Base-by-base conservation (phyloP, 1,140 invertebrate species). In the Ceratina japonica region DNA sequence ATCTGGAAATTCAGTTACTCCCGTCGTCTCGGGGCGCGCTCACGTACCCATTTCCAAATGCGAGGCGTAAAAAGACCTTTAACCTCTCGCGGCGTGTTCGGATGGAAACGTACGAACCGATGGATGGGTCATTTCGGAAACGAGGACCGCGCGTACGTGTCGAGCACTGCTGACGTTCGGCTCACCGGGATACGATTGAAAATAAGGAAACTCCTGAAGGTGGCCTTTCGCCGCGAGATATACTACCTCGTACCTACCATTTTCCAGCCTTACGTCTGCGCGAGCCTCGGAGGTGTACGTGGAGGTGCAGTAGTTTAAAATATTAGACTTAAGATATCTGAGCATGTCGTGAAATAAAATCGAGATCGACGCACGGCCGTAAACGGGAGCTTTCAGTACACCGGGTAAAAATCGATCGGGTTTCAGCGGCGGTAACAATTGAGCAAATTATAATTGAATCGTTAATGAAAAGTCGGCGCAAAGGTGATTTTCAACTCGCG, bases 121-220 rank as follows among this genome's bases (percentile, higher is more conserved):
- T 52, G 20, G 49, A 79, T 74, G 52, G 75, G 52, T 64, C 58
- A 74, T 75, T 77, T 75, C 18, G 65, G n/a, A 79, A 85, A 85
- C 51, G 75, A 79, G 69, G 15, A 64, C n/a, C 72, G 83, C 52
- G 27, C 54, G 79, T 75, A 78, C 81, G 81, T 84, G 85, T 75
- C 75, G 62, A 81, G 66, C 24, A 61, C 22, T 27, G 44, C 44
- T 61, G 71, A 81, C 52, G 66, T 77, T 73, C 70, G 79, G 65
- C 77, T 80, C 80, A 83, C 73, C 68, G 61, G 44, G 85, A 86
- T 84, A 73, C 73, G 73, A 87, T 85, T 86, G 82, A 87, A 88
- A 89, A 84, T 84, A 88, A 87, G 61, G 49, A 83, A 54, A 51
- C 51, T 75, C 37, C 37, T 81, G 66, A 79, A 82, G 70, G 12